Evolutionary conservation across 2,797 vertebrate species (phyloP).

Genomic region (Lemur catta): DNA sequence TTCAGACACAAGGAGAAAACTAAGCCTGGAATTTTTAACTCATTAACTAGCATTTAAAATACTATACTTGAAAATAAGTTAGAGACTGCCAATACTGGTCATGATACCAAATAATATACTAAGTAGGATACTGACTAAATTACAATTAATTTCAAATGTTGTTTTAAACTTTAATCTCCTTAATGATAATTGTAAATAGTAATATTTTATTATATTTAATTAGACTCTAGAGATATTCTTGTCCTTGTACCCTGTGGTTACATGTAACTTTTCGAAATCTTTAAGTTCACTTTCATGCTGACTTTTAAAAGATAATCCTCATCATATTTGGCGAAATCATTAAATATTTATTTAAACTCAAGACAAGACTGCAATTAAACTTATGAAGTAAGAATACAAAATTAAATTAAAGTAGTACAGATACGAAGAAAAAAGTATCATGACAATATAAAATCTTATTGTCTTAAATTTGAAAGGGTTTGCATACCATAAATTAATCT

Average conservation of each 20-base stretch:
- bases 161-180: slow-evolving; percentile 32
- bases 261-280: not conserved
- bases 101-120: not conserved
- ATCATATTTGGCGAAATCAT: not conserved
- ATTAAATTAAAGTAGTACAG: not conserved
- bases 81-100: not conserved
- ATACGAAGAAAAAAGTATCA: not conserved
- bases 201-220: slow-evolving; percentile 26
- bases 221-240: not conserved
- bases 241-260: not conserved
- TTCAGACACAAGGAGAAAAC: not conserved
- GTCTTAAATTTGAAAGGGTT: slow-evolving; percentile 4
- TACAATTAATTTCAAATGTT: slow-evolving; percentile 18
- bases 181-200: not conserved
- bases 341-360: not conserved
- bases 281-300: not conserved
- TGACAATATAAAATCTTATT: not conserved
- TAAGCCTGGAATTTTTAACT: slow-evolving; percentile 42
- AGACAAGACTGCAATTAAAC: slow-evolving; percentile 11
- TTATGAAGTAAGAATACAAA: slow-evolving; percentile 10
- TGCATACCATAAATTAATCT: slow-evolving; percentile 23
- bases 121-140: not conserved
- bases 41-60: slow-evolving; percentile 19
- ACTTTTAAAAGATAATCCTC: slow-evolving; percentile 20
- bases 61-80: slow-evolving; percentile 19